phyloP scores from a whole-genome alignment of 1,140 invertebrate genomes.

The Calliphora vicina region DNA sequence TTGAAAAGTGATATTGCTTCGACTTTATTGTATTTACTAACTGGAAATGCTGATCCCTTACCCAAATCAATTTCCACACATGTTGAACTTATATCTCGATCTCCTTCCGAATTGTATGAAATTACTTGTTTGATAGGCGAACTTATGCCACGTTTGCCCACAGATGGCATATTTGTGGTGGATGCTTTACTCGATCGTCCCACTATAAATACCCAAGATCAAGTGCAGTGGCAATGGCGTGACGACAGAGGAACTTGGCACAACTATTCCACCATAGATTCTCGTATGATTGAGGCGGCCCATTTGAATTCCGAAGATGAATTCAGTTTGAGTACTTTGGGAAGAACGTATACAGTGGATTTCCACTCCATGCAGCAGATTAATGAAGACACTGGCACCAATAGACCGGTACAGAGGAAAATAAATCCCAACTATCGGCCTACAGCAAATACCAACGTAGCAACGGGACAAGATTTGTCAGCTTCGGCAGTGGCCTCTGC shows the following conservation, averaged over 20 bases:
- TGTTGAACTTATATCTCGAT: constrained; percentile 87
- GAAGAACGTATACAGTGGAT: constrained; percentile 93
- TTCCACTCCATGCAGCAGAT: constrained; percentile 98
- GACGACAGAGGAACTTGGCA: constrained; percentile 89
- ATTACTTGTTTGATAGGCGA: constrained; percentile 96
- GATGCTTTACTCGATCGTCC: constrained; percentile 85
- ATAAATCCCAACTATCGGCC: constrained; percentile 62
- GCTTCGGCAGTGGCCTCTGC: constrained; percentile 37
- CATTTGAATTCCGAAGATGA: constrained; percentile 94
- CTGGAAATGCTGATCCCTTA: constrained; percentile 75
- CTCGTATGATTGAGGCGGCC: constrained; percentile 80
- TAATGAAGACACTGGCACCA: constrained; percentile 95
- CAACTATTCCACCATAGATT: constrained; percentile 72
- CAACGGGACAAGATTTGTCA: constrained; percentile 53
- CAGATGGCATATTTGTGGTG: constrained; percentile 93
- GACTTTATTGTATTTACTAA: constrained; percentile 89
- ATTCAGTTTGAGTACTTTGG: constrained; percentile 88
- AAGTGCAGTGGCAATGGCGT: constrained; percentile 94
- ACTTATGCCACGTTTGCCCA: constrained; percentile 92
- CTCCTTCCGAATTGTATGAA: constrained; percentile 95
- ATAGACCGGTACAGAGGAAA: constrained; percentile 84
- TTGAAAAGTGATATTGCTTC: constrained; percentile 95
- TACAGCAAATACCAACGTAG: constrained; percentile 40
- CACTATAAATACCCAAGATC: constrained; percentile 74
- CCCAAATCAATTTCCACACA: constrained; percentile 65